Evolutionary conservation across 2,797 vertebrate species (phyloP), one percentile per base, ranked within the genome.

Genomic region (Anguilla megastoma): DNA sequence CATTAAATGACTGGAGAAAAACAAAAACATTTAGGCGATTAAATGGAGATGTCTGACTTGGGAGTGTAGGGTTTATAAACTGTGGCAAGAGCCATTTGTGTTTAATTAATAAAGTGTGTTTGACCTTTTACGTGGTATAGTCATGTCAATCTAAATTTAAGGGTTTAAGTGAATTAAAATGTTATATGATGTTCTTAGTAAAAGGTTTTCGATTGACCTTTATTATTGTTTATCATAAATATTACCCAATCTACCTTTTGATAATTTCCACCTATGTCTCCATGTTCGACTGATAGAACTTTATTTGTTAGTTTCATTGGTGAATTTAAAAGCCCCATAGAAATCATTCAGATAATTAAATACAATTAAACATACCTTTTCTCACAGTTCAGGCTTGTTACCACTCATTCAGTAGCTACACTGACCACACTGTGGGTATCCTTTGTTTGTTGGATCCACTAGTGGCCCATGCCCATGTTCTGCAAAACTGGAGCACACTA

Each of bases 1-100:
- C 30, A 66, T 85, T 66, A 60, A 45, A 85, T 33, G 21, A 66
- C 33, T 63, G 41, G 56, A 85, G 54, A 66, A 85, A 66, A 60
- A 63, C 24, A 33, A 41, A 58, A 85, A 36, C 14, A 76, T 7
- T 66, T 24, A 27, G 63, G 63, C 4, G 24, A 66, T 66, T 66
- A 27, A 66, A n/a, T 66, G 63, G 63, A 24, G 21, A 66, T 69
- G 27, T 27, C 21, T 27, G 63, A 27, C n/a, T 1, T 27, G 63
- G 63, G 63, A 69, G 63, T 10, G 27, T 10, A 69, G n/a, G 63
- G 3, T 7, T 10, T 69, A 69, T 69, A 69, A 69, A n/a, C n/a
- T 69, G 4, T 69, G 63, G 63, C 63, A 45, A 45, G 6, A 63
- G 60, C 24, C 2, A 21, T 63, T 63, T 63, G 60, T 63, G 60